Conservation (phyloP, 2,888 invertebrate genomes). For the Cheilosia variabilis region DNA sequence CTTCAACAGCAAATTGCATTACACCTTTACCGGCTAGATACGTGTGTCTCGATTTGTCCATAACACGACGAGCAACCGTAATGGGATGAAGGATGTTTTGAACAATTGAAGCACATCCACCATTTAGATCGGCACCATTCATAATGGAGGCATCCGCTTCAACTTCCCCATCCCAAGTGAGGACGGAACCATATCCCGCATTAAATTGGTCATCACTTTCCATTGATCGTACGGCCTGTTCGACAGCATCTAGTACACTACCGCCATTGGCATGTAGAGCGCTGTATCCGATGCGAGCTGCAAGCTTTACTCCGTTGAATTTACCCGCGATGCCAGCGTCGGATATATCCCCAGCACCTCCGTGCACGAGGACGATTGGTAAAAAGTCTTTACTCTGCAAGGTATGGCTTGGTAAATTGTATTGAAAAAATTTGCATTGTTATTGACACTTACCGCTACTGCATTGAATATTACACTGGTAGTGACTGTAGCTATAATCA, state of each 20-base stretch:
- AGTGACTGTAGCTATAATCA: not conserved
- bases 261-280: conserved; percentile 85
- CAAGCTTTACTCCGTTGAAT: conserved; percentile 87
- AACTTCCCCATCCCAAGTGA: conserved; percentile 90
- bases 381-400: not conserved
- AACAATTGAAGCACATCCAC: conserved; percentile 90
- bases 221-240: conserved; percentile 89
- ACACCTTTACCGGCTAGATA: conserved; percentile 90
- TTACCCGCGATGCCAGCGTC: conserved; percentile 86
- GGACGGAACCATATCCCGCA: conserved; percentile 92
- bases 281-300: conserved; percentile 86
- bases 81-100: conserved; percentile 91
- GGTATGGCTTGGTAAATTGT: not conserved
- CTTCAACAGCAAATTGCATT: conserved; percentile 86
- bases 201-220: conserved; percentile 92
- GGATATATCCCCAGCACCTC: conserved; percentile 91
- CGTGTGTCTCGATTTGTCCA: conserved; percentile 90
- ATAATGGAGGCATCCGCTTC: conserved; percentile 95
- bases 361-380: conserved; percentile 90
- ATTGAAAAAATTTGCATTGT: too few species aligned
- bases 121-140: conserved; percentile 88
- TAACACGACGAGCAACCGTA: conserved; percentile 89
- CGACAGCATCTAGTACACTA: conserved; percentile 89
- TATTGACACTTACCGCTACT: conserved; percentile 1
- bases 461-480: not conserved